Evolutionary conservation across 2,113 vertebrate species (phyloP).

Genomic region (Pitta sordida): DNA sequence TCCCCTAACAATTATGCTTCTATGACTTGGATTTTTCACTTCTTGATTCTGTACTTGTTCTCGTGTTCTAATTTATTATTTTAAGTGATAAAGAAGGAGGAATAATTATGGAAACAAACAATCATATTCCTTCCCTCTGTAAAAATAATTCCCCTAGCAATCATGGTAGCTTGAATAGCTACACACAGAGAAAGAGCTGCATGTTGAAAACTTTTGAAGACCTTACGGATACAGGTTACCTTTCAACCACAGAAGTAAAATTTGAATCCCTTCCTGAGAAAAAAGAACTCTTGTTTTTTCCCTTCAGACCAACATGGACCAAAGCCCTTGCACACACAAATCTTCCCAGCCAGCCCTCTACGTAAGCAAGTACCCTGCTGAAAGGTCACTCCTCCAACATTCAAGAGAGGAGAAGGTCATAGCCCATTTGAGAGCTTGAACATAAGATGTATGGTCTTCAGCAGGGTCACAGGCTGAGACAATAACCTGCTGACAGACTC

Average conservation of each 20-base stretch:
- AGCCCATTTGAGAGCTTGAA: conserved; percentile 14
- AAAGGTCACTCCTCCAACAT: conserved; percentile 50
- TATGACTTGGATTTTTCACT: background rate
- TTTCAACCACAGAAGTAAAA: background rate
- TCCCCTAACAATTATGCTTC: background rate
- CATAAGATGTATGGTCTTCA: conserved; percentile 59
- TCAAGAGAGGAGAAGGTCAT: conserved; percentile 16
- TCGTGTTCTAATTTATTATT: background rate
- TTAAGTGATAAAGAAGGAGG: background rate
- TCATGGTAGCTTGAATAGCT: background rate
- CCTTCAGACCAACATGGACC: background rate
- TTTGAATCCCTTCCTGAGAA: conserved; percentile 23
- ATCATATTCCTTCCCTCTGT: background rate
- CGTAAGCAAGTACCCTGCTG: background rate
- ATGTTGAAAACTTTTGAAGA: background rate
- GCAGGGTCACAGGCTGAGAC: conserved; percentile 40
- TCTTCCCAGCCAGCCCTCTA: background rate
- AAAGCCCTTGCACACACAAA: background rate
- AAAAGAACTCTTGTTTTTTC: conserved; percentile 32
- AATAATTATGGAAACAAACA: background rate
- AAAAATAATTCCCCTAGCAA: background rate
- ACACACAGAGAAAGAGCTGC: background rate
- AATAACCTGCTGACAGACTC: conserved; percentile 58
- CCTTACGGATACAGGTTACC: background rate
- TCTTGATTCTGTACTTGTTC: background rate